Evolutionary conservation across 2,888 invertebrate species (phyloP), one percentile per base, ranked within the genome.

Genomic region (Eupithecia inturbata): DNA sequence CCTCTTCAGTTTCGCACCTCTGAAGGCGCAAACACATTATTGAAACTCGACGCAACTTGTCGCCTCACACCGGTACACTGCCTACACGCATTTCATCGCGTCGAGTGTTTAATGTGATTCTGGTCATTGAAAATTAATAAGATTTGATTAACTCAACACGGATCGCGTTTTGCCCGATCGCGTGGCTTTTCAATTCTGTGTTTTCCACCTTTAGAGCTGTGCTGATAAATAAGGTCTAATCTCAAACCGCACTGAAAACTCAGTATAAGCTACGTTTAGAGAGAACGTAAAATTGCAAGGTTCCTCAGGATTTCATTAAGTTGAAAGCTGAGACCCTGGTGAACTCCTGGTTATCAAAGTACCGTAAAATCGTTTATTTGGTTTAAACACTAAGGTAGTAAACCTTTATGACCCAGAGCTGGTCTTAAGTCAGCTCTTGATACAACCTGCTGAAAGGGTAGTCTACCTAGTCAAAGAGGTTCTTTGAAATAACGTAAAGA

Each of bases 251-350:
- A 57, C 26, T 57, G 57, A 14, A 22, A 53, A 53, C n/a, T 53
- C 53, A 22, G 22, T 53, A 22, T 22, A 49, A 53, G n/a, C 10
- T 22, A n/a, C 9, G 49, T 57, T 57, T 26, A 57, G 14, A 57
- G 57, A 57, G 57, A 57, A 57, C 57, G 26, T 57, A 26, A 57
- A 57, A 12, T 12, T 4, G 26, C 12, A 53, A 53, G 57, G 57
- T 57, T 12, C 14, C 26, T 22, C 12, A 12, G 57, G 26, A 57
- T 57, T 57, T 57, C 57, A 57, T 57, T 57, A 6, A 14, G 57
- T 57, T 57, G 26, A 57, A 57, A 57, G 57, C 57, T 57, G 26
- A 57, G 57, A 26, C 57, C 26, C 57, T 26, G 57, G 57, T 57
- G 57, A 57, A 57, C 26, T 12, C 26, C 26, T 5, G 10, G 57